Evolutionary conservation across 2,797 vertebrate species (phyloP), one percentile per base, ranked within the genome.

Genomic region (Dendrocincla fuliginosa): DNA sequence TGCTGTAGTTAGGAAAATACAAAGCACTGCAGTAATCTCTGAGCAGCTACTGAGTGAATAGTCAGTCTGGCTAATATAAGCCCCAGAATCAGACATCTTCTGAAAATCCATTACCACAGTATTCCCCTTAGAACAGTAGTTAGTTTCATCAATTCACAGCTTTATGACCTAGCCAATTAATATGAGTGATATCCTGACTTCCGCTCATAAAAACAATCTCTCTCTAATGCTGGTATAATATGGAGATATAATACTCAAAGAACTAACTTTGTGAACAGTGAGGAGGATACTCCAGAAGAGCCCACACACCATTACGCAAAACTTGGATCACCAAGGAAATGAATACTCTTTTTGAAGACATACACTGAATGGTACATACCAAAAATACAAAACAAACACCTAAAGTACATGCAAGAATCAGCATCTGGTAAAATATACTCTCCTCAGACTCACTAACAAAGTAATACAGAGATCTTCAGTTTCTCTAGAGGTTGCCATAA

Each of bases 111-210:
- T 95, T 92, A 95, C 59, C 18, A 65, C 1, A 52, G 53, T 92
- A 91, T 94, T 96, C 74, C 50, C 93, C 16, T 90, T 86, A 91
- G 82, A 92, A 33, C 27, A 49, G 69, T 65, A 83, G 94, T 87
- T 94, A 90, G 70, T 95, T 97, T 96, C 87, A 96, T 76, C 77
- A 96, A 84, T 91, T 96, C 74, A 93, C 46, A 86, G 63, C 83
- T 97, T 97, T 97, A 93, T 78, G 90, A 92, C 84, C 50, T 84
- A 84, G 47, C 32, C 80, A 94, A 88, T 96, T 97, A 96, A 94
- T 94, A 91, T 95, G 89, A 96, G 17, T 96, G 89, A 96, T 92
- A 93, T 69, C n/a, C 80, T 89, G 85, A 95, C 68, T 94, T 94
- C 94, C 4, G 10, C 47, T 75, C 84, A 86, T 95, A 88, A 96